A percentile compares a stretch with the other conserved stretches of the same genome.
Conservation (phyloP, 2,888 invertebrate species). For the Disparrhopalites patrizii region DNA sequence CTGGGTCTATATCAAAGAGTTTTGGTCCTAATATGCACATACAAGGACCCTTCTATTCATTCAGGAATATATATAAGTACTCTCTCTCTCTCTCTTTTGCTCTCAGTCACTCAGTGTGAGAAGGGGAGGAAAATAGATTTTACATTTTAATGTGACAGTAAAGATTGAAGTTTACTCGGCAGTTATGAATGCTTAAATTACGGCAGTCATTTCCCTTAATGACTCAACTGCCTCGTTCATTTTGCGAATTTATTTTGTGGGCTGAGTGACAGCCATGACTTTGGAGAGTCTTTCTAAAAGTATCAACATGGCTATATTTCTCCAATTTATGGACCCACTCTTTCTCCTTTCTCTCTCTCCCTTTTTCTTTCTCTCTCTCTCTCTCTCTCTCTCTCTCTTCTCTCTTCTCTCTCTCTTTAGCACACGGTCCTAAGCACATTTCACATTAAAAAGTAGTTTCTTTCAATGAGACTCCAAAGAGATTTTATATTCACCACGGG, state of each 20-base stretch:
- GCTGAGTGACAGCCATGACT: slow-evolving; percentile 16
- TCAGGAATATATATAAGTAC: too few species aligned
- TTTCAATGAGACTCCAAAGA: too few species aligned
- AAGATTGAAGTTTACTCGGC: slow-evolving; percentile 23
- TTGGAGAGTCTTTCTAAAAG: background rate
- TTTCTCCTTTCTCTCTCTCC: background rate
- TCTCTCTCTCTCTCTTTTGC: too few species aligned
- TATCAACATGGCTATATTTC: background rate
- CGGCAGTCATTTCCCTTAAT: slow-evolving; percentile 18
- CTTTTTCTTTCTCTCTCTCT: background rate
- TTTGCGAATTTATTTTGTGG: slow-evolving; percentile 20
- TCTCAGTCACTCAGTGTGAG: too few species aligned
- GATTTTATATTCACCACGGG: too few species aligned
- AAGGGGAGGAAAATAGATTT: slow-evolving; percentile 19
- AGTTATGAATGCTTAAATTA: slow-evolving; percentile 24
- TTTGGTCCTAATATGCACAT: too few species aligned
- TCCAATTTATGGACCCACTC: too few species aligned
- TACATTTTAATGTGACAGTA: slow-evolving; percentile 23
- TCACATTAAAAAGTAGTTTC: too few species aligned
- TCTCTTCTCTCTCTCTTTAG: background rate
- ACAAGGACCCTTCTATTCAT: too few species aligned
- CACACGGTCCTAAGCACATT: background rate
- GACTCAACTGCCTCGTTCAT: slow-evolving; percentile 20
- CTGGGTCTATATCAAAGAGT: too few species aligned
- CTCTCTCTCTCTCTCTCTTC: background rate